Conservation (phyloP, 2,113 vertebrate species). For the Scopus umbretta region DNA sequence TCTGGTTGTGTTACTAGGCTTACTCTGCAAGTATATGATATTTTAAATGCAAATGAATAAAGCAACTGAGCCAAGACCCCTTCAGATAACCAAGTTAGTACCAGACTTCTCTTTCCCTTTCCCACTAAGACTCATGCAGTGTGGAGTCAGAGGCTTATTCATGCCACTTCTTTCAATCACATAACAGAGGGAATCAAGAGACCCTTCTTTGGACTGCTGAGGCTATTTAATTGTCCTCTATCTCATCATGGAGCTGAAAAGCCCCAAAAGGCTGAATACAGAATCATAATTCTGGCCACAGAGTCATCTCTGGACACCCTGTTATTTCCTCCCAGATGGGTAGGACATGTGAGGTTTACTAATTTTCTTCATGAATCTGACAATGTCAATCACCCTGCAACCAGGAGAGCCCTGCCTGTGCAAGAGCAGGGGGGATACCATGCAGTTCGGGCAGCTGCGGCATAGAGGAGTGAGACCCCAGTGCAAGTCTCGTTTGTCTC, state of each 20-base stretch:
- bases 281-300: not conserved
- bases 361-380: not conserved
- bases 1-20: not conserved
- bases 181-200: not conserved
- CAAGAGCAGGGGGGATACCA: accelerated
- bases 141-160: not conserved
- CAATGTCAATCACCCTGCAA: not conserved
- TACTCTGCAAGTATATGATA: not conserved
- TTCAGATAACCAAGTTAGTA: not conserved
- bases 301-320: not conserved
- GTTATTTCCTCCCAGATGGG: not conserved
- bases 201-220: not conserved
- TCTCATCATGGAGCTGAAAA: not conserved
- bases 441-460: accelerated
- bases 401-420: not conserved
- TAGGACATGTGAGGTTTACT: not conserved
- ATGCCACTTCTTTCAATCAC: not conserved
- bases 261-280: not conserved
- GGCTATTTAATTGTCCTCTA: not conserved
- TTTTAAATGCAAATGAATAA: not conserved
- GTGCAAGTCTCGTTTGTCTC: accelerated
- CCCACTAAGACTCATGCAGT: not conserved
- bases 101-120: not conserved
- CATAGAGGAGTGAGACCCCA: not conserved
- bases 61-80: not conserved